Conservation (phyloP, 2,888 invertebrate species). For the Sepiola atlantica region DNA sequence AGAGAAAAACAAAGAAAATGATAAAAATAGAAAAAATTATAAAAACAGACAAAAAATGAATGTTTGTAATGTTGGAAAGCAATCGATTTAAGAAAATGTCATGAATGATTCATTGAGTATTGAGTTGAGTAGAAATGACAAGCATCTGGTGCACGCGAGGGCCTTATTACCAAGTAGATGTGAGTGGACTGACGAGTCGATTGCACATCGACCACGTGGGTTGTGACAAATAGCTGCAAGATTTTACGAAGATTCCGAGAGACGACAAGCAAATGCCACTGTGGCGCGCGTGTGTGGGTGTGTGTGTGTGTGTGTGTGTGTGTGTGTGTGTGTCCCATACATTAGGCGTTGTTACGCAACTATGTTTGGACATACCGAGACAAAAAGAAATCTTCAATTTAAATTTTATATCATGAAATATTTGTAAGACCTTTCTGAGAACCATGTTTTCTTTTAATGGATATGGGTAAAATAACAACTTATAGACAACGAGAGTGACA, state of each 20-base stretch:
- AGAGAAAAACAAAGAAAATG: slow-evolving; percentile 38
- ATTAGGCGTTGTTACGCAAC: slow-evolving; percentile 22
- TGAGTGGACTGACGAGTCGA: slow-evolving; percentile 39
- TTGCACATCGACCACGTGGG: slow-evolving; percentile 40
- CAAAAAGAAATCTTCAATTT: slow-evolving; percentile 13
- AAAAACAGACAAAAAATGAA: slow-evolving; percentile 38
- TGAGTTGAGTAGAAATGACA: slow-evolving; percentile 43
- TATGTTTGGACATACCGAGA: neutral
- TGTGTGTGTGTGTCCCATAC: neutral
- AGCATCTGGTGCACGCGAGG: slow-evolving; percentile 42
- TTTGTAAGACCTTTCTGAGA: neutral
- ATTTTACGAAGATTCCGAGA: slow-evolving; percentile 5
- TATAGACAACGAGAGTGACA: neutral
- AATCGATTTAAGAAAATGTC: slow-evolving; percentile 41
- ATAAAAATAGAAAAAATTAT: slow-evolving; percentile 37
- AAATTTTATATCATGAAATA: slow-evolving; percentile 24
- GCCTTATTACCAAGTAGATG: slow-evolving; percentile 37
- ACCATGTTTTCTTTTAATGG: neutral
- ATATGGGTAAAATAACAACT: neutral
- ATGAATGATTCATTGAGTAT: slow-evolving; percentile 44
- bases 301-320: neutral
- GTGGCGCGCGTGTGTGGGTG: neutral
- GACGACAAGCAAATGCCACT: neutral
- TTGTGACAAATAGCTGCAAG: slow-evolving; percentile 41
- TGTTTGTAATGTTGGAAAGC: slow-evolving; percentile 33